phyloP scores from a whole-genome alignment of 2,113 vertebrate species.

The Gymnocephalus cernua region DNA sequence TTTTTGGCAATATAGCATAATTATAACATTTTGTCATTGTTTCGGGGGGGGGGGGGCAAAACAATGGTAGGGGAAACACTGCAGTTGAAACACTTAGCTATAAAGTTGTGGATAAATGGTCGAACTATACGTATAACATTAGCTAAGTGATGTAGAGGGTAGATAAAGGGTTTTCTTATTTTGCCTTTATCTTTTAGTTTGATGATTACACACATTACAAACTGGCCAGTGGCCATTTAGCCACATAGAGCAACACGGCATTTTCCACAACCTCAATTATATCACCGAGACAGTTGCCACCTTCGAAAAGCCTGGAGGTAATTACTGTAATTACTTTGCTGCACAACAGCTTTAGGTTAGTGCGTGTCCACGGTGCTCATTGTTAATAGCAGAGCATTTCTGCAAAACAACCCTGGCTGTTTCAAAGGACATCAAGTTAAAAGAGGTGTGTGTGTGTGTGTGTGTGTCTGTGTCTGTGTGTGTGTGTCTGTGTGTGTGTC shows the following conservation, averaged over 20 bases:
- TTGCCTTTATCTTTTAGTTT: background rate
- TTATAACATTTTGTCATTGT: no score
- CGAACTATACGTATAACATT: background rate
- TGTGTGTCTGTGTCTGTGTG: no score
- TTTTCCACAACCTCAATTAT: constrained; percentile 64
- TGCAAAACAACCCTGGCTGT: constrained; percentile 25
- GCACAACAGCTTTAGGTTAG: constrained; percentile 48
- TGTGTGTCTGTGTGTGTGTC: no score
- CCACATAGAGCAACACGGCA: constrained; percentile 38
- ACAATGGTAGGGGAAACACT: no score
- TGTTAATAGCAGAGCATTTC: constrained; percentile 27
- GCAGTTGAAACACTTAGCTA: background rate
- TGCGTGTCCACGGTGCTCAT: constrained; percentile 14
- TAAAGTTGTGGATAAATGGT: background rate
- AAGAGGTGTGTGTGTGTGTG: no score
- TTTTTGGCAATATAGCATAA: no score
- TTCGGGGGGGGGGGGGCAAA: no score
- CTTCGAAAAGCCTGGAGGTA: constrained; percentile 62
- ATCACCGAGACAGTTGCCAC: constrained; percentile 68
- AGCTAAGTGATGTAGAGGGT: background rate
- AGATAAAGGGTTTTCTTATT: background rate
- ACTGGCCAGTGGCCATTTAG: constrained; percentile 39
- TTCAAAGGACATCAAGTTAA: background rate
- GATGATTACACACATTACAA: constrained; percentile 34
- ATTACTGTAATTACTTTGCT: constrained; percentile 75